Evolutionary conservation across 1,140 invertebrate genomes (phyloP).

Genomic region (Scaptodrosophila lebanonensis): DNA sequence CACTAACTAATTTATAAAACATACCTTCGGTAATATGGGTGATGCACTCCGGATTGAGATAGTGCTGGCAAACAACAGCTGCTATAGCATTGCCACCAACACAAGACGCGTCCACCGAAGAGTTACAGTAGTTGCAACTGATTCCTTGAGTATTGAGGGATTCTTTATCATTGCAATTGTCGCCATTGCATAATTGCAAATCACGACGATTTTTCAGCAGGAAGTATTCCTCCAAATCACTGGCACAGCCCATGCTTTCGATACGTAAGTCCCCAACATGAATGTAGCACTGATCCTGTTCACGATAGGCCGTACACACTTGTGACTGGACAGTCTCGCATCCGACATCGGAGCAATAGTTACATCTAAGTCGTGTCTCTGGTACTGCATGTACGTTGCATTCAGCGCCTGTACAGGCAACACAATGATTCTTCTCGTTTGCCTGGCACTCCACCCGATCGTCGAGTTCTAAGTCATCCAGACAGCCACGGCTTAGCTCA

Average conservation of each 20-base stretch:
- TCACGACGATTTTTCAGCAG: constrained; percentile 32
- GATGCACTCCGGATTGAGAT: constrained; percentile 45
- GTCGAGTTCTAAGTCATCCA: constrained; percentile 58
- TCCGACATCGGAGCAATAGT: constrained; percentile 34
- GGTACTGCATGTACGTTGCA: constrained; percentile 54
- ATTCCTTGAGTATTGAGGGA: constrained; percentile 6
- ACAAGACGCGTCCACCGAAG: constrained; percentile 19
- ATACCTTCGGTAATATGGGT: constrained; percentile 37
- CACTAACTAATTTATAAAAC: background rate
- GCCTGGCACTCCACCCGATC: constrained; percentile 43
- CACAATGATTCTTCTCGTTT: constrained; percentile 37
- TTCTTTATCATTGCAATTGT: constrained; percentile 59
- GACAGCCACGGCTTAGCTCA: constrained; percentile 53
- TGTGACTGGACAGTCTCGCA: constrained; percentile 15
- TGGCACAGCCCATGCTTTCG: constrained; percentile 55
- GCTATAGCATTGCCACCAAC: fast-evolving
- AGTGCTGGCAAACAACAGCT: constrained; percentile 23
- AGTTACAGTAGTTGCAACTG: constrained; percentile 36
- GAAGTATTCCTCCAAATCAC: constrained; percentile 33
- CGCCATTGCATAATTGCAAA: constrained; percentile 41
- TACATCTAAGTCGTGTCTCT: constrained; percentile 47
- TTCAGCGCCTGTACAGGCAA: constrained; percentile 28
- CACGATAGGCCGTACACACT: constrained; percentile 40
- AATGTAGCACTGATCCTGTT: constrained; percentile 59
- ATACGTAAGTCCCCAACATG: constrained; percentile 39